Base-by-base conservation (phyloP, 2,113 vertebrate species). In the Leucopsar rothschildi region DNA sequence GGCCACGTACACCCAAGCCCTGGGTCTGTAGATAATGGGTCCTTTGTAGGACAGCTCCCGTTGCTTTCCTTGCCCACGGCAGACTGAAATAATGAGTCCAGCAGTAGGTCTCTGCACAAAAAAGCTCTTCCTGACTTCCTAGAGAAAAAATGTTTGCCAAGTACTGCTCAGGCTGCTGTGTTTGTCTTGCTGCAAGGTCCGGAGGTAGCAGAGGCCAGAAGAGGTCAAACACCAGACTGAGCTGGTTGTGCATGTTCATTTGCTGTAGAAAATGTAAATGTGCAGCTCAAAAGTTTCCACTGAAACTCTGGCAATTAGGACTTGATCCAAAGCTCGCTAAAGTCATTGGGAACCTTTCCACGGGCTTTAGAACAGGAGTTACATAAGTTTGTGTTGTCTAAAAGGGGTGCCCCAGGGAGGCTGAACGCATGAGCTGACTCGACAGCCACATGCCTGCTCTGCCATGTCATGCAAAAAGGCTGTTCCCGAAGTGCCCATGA, bases 271-370 rank as follows among this genome's bases (percentile, higher is more conserved):
- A 88, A 96, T 31, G 66, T 23, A 50, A 89, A 87, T 49, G 73
- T 47, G 56, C 69, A 77, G 59, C 83, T 88, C 72, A 81, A 42
- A 91, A 93, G 59, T 94, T 96, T 96, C 85, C 89, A 85, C 68
- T 69, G 60, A 28, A 40, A 61, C 60, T 91, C 77, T 72, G 63
- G 56, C 79, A 76, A 87, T 86, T 90, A 91, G 91, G 89, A 45
- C 45, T 80, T 49, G 56, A 56, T 95, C 90, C 91, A 89, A 76
- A 96, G 60, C 75, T 40, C 1, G 0, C 39, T 64, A 19, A 81
- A 93, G 72, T 75, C 78, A 64, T 50, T 47, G 44, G 85, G 77
- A 97, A 50, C 63, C 42, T 82, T 90, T 88, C 85, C 82, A 76
- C 2, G 0, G 90, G 85, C 88, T 87, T 89, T 55, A 40, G 71